Evolutionary conservation across 1,140 invertebrate genomes (phyloP).

Genomic region (Contarinia nasturtii): DNA sequence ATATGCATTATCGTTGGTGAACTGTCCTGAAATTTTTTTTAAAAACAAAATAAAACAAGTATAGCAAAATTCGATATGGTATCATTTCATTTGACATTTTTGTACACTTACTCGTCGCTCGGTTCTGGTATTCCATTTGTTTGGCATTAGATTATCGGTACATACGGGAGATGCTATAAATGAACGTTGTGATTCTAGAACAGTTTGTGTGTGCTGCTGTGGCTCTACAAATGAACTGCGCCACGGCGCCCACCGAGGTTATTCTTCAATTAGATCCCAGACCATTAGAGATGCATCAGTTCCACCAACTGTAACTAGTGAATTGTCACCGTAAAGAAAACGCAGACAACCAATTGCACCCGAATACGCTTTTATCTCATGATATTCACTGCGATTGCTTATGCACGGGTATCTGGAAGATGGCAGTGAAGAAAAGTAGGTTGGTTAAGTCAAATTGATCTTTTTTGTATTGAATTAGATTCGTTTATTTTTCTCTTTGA

Average conservation of each 20-base stretch:
- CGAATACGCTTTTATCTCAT: slow-evolving; percentile 76
- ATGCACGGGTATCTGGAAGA: slow-evolving; percentile 55
- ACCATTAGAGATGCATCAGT: slow-evolving; percentile 81
- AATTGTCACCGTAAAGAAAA: slow-evolving; percentile 70
- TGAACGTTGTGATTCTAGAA: neutral
- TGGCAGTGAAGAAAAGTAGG: slow-evolving; percentile 1
- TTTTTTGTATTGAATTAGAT: neutral
- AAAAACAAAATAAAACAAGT: too few relatives aligned
- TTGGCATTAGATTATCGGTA: neutral
- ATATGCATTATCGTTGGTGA: too few relatives aligned
- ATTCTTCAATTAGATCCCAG: slow-evolving; percentile 60
- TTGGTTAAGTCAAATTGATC: neutral
- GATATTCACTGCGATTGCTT: slow-evolving; percentile 65
- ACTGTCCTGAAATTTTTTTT: too few relatives aligned
- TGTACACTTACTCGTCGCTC: too few relatives aligned
- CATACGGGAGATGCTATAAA: neutral
- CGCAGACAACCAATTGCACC: slow-evolving; percentile 63
- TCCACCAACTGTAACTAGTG: slow-evolving; percentile 75
- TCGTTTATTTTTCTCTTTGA: neutral
- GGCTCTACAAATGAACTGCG: slow-evolving; percentile 10
- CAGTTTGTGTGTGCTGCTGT: neutral
- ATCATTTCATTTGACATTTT: too few relatives aligned
- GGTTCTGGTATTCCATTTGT: too few relatives aligned
- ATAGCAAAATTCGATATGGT: too few relatives aligned
- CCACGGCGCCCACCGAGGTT: slow-evolving; percentile 26